Base-by-base conservation (phyloP, 2,113 vertebrate genomes). In the Centrocercus urophasianus region DNA sequence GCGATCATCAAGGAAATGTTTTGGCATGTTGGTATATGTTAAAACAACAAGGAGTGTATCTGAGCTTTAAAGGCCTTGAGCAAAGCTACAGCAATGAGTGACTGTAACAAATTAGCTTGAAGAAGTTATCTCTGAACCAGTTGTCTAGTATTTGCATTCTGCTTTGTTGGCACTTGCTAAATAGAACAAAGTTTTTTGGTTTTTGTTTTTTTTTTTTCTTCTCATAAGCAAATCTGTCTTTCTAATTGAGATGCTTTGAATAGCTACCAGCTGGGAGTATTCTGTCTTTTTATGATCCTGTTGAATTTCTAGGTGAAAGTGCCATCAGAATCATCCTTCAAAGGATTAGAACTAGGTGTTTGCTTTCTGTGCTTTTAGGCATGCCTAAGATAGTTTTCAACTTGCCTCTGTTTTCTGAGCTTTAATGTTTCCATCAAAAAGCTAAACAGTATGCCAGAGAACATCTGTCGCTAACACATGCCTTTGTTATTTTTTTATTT, bases 231-330 rank as follows among this genome's bases (percentile, higher is more conserved):
- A 40, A 21, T 3, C 7, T 8, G 28, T 66, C 6, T 57, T 84
- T 82, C 38, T 48, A 50, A 45, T 70, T 21, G 40, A 18, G 4
- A 11, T 86, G 21, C 76, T 96, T 94, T 77, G 56, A 92, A 18
- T 32, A 80, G 47, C 42, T 81, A 60, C 73, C 22, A 28, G 22
- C 47, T 88, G 61, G 25, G 78, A 74, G 11, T 38, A 64, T 67
- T 83, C 34, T 69, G 18, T 40, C 8, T 69, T 78, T 82, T 83
- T 47, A 85, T 90, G 47, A 84, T 40, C 16, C 34, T 87, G 13
- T 52, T 82, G 48, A 82, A 89, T 91, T 94, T 94, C 66, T 89
- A 83, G 80, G 74, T 93, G 92, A 96, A 95, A 95, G 78, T 71
- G 57, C 77, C 78, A 30, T 50, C 1, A 3, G 59, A 84, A 65